phyloP scores from a whole-genome alignment of 2,797 vertebrate genomes.

The Lerista edwardsae region DNA sequence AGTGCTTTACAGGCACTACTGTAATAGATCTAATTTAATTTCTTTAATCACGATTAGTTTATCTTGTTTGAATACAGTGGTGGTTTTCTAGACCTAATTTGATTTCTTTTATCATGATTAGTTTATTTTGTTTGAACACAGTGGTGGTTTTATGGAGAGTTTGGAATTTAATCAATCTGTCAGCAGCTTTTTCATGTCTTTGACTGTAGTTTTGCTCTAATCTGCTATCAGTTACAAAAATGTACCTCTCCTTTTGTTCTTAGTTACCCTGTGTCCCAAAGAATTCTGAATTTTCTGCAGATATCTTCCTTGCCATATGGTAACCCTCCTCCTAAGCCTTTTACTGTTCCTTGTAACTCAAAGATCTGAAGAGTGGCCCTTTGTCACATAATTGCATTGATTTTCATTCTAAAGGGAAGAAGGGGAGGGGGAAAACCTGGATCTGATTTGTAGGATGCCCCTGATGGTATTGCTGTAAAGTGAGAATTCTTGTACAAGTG shows the following conservation, averaged over 20 bases:
- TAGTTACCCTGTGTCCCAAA: background rate
- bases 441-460: too few species aligned
- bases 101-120: constrained; percentile 44
- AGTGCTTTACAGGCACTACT: background rate
- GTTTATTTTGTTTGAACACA: constrained; percentile 24
- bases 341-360: background rate
- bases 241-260: background rate
- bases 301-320: background rate
- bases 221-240: background rate
- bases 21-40: constrained; percentile 15
- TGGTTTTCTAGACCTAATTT: background rate
- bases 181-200: background rate
- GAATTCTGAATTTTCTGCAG: background rate
- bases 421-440: too few species aligned
- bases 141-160: background rate
- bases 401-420: too few species aligned
- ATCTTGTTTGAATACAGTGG: constrained; percentile 16
- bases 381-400: too few species aligned
- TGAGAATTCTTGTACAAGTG: too few species aligned
- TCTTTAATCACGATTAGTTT: constrained; percentile 48
- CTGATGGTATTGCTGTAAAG: too few species aligned
- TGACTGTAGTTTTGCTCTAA: background rate
- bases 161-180: background rate
- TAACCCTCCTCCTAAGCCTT: background rate
- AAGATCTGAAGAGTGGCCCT: background rate